Percentiles rank a stretch among this genome's conserved stretches.
These are phyloP conservation scores for Peromyscus melanophrys DNA, from an alignment of 2,797 vertebrate species.

Conservation along the genomic window DNA sequence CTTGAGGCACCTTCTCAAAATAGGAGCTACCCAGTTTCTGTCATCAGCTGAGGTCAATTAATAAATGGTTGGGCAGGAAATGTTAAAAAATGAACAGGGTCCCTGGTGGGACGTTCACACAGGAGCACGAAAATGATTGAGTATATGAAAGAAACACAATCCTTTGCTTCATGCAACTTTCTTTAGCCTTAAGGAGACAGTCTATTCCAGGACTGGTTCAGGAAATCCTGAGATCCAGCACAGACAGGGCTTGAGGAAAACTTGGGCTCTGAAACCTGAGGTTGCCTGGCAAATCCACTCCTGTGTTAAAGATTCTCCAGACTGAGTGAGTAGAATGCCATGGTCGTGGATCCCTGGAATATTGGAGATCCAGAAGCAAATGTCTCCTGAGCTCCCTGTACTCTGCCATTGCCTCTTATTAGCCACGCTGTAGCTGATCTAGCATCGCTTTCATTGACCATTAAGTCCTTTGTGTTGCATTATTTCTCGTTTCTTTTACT, in stretches of 20 bases:
- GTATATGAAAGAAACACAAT: fast-evolving
- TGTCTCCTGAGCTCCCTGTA: neutral
- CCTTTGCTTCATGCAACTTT: fast-evolving
- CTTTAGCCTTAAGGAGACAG: fast-evolving
- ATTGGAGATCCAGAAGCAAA: neutral
- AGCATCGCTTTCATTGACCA: too few species aligned
- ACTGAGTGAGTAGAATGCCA: neutral
- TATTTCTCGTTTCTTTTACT: neutral
- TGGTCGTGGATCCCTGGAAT: neutral
- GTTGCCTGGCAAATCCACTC: neutral
- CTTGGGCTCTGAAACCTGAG: fast-evolving
- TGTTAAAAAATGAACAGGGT: neutral
- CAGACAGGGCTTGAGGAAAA: too few species aligned
- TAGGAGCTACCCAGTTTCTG: neutral
- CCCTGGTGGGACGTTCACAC: fast-evolving
- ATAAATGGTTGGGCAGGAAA: neutral
- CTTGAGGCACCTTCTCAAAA: neutral
- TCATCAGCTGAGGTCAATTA: neutral
- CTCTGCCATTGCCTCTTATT: neutral
- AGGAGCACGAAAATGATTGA: neutral
- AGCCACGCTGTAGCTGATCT: neutral
- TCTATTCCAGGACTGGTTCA: fast-evolving
- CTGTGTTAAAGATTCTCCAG: neutral
- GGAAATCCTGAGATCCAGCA: neutral
- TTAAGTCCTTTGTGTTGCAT: neutral